Evolutionary conservation across 1,140 invertebrate genomes (phyloP).

Genomic region (Reticulitermes speratus): DNA sequence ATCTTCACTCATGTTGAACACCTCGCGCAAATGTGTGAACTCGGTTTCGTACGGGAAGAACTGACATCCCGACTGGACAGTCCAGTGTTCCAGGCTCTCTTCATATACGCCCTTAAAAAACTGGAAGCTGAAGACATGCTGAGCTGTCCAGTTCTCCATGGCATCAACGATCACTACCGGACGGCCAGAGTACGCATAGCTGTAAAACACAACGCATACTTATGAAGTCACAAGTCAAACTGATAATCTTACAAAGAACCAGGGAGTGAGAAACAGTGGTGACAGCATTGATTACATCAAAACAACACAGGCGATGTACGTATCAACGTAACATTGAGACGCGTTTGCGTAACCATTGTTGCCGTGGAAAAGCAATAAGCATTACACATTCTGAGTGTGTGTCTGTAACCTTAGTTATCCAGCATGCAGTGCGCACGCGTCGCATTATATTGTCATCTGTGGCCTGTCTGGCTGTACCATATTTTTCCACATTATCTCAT

Average conservation of each 20-base stretch:
- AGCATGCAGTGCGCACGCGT: no score
- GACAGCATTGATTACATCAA: neutral
- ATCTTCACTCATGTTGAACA: constrained; percentile 71
- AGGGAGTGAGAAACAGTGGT: neutral
- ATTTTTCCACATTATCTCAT: no score
- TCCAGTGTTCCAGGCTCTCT: constrained; percentile 49
- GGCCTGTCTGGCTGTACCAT: no score
- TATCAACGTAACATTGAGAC: no score
- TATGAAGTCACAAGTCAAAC: neutral
- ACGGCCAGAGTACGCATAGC: constrained; percentile 72
- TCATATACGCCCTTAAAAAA: constrained; percentile 53
- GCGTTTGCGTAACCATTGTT: no score
- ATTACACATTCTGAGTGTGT: no score
- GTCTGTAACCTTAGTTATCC: no score
- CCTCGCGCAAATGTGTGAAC: constrained; percentile 71
- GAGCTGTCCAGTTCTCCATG: constrained; percentile 74
- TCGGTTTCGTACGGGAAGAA: constrained; percentile 92
- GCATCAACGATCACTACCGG: constrained; percentile 86
- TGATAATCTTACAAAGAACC: neutral
- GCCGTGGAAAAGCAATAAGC: no score
- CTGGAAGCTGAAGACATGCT: constrained; percentile 66
- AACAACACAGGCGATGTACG: neutral
- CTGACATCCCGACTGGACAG: constrained; percentile 66
- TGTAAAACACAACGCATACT: constrained; percentile 37
- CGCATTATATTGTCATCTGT: no score